Evolutionary conservation across 2,113 vertebrate species (phyloP).

Genomic region (Psettodes erumei): DNA sequence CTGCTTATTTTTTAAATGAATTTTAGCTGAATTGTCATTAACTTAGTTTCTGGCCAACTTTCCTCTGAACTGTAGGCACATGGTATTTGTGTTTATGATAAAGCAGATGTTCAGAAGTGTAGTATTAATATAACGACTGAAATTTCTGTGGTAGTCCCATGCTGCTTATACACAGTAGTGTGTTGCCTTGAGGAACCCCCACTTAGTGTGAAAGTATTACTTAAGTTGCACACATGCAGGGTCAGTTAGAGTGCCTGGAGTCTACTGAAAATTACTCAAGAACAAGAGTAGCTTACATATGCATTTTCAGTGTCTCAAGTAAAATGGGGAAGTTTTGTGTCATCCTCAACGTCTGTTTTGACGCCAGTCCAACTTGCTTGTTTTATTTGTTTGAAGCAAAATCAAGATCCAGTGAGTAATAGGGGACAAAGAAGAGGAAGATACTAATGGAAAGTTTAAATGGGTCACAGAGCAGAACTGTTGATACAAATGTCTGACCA

Average conservation of each 20-base stretch:
- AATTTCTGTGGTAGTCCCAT: background rate
- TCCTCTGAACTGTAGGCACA: background rate
- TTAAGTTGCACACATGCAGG: conserved; percentile 12
- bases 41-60: background rate
- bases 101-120: background rate
- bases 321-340: background rate
- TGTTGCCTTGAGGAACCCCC: conserved; percentile 9
- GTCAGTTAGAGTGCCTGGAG: conserved; percentile 15
- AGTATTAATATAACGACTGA: background rate
- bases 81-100: too few species aligned
- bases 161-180: conserved; percentile 1
- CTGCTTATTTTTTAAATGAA: too few species aligned
- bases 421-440: background rate
- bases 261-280: conserved; percentile 21
- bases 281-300: background rate
- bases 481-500: background rate
- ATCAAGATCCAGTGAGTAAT: background rate
- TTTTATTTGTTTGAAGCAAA: background rate
- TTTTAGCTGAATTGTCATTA: background rate
- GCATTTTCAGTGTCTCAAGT: background rate
- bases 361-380: background rate
- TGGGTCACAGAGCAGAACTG: too few species aligned
- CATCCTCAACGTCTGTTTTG: background rate
- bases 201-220: conserved; percentile 37
- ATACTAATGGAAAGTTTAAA: background rate